Evolutionary conservation across 2,797 vertebrate species (phyloP), one percentile per base, ranked within the genome.

Genomic region (Sebastes diploproa): DNA sequence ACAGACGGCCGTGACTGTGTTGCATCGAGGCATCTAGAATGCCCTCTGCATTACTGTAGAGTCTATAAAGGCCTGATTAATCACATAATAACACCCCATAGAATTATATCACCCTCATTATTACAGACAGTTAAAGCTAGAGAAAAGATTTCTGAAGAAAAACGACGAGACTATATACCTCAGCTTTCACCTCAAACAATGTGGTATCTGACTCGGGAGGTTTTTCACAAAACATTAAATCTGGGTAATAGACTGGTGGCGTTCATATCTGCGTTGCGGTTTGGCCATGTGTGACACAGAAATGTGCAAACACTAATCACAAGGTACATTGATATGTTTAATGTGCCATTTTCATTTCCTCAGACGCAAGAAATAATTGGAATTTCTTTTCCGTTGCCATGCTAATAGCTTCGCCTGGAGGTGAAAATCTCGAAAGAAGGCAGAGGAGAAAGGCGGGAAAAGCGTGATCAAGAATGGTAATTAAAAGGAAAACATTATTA

Each of bases 361-460:
- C 77, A 88, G 80, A 89, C 72, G 81, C 84, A 62, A 86, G 82
- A 90, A 89, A 85, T 91, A 89, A 91, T 89, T 90, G 85, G 82
- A 92, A 88, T 89, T 87, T 80, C 64, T 86, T 86, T 85, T 69
- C 74, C n/a, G 71, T 74, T 70, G 77, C 87, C 59, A 12, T 69
- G 77, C 80, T 81, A 89, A 90, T 55, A 87, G 89, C 76, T 87
- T 60, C 0, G 91, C 87, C 89, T 56, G 56, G 69, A 82, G 90
- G 91, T 85, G 63, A 59, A 66, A 80, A 59, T 85, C 71, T 81
- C 18, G 8, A 52, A 52, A 66, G 60, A 52, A 38, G 18, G 20
- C n/a, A 75, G 34, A 62, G n/a, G 30, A 72, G 34, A 64, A 68
- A 76, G 46, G 72, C 11, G 12, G 50, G 56, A 77, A 74, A 76